phyloP scores from a whole-genome alignment of 2,888 invertebrate species.

The Drosophila fulvimacula region DNA sequence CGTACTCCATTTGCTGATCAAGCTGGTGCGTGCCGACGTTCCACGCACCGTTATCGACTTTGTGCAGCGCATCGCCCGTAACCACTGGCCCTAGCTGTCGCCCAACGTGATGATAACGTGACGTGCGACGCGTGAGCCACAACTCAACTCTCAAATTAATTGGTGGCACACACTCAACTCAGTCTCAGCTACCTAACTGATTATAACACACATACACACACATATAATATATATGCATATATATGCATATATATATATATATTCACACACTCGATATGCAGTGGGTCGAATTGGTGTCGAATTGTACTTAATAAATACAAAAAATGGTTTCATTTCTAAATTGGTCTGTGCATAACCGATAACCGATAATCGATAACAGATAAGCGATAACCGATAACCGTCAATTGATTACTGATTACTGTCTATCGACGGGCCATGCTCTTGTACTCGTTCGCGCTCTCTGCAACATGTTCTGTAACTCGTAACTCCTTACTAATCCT shows the following conservation, averaged over 20 bases:
- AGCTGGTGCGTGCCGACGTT: constrained; percentile 63
- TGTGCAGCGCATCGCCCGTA: constrained; percentile 42
- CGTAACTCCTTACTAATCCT: constrained; percentile 27
- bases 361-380: background rate
- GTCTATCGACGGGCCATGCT: background rate
- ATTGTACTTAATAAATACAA: constrained; percentile 29
- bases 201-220: background rate
- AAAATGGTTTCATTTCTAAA: constrained; percentile 1
- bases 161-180: background rate
- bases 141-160: constrained; percentile 2
- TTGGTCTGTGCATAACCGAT: background rate
- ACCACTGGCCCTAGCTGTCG: constrained; percentile 9
- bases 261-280: too few species aligned
- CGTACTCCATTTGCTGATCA: constrained; percentile 54
- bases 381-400: constrained; percentile 3
- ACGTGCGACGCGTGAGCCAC: constrained; percentile 7
- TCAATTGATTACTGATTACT: background rate
- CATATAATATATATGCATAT: background rate
- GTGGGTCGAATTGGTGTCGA: constrained; percentile 9
- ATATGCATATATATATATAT: too few species aligned
- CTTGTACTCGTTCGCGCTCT: background rate
- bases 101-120: background rate
- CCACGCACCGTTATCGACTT: constrained; percentile 59
- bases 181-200: constrained; percentile 13
- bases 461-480: constrained; percentile 16